phyloP scores from a whole-genome alignment of 2,113 vertebrate species.

The Alligator sinensis region DNA sequence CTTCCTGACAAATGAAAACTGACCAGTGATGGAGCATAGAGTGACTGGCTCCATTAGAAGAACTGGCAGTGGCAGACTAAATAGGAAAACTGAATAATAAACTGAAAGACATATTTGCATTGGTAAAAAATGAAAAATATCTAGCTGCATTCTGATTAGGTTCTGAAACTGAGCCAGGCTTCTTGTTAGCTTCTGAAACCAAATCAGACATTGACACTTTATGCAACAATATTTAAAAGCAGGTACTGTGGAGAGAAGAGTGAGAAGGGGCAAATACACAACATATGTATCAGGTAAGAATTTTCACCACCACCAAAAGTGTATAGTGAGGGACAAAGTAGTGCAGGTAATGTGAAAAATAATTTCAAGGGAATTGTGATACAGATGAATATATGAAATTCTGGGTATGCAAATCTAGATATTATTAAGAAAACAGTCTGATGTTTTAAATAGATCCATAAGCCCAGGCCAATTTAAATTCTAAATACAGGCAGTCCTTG shows the following conservation, averaged over 20 bases:
- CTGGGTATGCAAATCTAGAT: neutral
- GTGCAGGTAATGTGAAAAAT: neutral
- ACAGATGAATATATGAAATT: neutral
- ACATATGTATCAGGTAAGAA: neutral
- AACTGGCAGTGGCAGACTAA: accelerated
- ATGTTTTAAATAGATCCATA: neutral
- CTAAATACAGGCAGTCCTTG: neutral
- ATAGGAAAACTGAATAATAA: neutral
- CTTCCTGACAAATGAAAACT: neutral
- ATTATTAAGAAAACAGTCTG: neutral
- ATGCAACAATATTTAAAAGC: neutral
- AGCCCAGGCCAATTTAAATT: neutral
- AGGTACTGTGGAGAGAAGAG: neutral
- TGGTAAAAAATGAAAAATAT: neutral
- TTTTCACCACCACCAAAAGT: neutral
- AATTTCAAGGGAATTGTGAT: neutral
- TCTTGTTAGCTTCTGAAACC: neutral
- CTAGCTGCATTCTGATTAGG: neutral
- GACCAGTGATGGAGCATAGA: neutral
- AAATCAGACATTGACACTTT: neutral
- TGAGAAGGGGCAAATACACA: neutral
- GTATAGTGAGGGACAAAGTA: neutral
- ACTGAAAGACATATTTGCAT: neutral
- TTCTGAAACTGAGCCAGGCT: neutral
- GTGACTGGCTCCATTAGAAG: neutral